A percentile compares a stretch with the other conserved stretches of the same genome.
Conservation (phyloP, 2,113 vertebrate genomes). For the Coptodon rendalli region DNA sequence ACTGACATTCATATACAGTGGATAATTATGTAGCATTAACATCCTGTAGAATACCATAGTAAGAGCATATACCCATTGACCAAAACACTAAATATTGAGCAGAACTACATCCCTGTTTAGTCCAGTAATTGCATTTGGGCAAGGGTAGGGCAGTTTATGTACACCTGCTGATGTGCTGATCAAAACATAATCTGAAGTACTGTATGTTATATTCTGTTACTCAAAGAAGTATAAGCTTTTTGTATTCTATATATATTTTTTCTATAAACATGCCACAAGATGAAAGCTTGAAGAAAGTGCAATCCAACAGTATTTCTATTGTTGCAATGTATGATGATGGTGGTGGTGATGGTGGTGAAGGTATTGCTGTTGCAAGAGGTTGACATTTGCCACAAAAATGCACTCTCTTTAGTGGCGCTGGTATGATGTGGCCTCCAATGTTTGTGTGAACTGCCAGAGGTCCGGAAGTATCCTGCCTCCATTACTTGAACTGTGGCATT, state of each 20-base stretch:
- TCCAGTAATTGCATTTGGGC: conserved; percentile 51
- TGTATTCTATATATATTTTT: conserved; percentile 76
- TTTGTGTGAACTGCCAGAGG: conserved; percentile 67
- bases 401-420: conserved; percentile 63
- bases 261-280: conserved; percentile 71
- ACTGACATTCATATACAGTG: conserved; percentile 53
- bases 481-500: conserved; percentile 75
- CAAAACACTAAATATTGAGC: conserved; percentile 70
- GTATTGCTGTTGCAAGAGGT: conserved; percentile 61
- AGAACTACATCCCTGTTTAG: conserved; percentile 57
- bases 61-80: conserved; percentile 62
- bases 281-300: conserved; percentile 73
- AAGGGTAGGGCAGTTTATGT: conserved; percentile 54
- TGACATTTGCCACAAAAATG: conserved; percentile 66
- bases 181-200: conserved; percentile 75
- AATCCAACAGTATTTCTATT: conserved; percentile 74
- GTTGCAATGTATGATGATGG: conserved; percentile 61
- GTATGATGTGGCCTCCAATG: conserved; percentile 61
- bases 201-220: conserved; percentile 77
- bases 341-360: conserved; percentile 38
- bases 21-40: conserved; percentile 70
- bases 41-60: conserved; percentile 67
- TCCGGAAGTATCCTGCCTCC: conserved; percentile 68
- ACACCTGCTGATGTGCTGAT: conserved; percentile 74
- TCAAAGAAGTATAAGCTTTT: conserved; percentile 76